A percentile compares a stretch with the other conserved stretches of the same genome.
Evolutionary conservation across 1,140 invertebrate species (phyloP).

Genomic region (Ctenoplectra terminalis): DNA sequence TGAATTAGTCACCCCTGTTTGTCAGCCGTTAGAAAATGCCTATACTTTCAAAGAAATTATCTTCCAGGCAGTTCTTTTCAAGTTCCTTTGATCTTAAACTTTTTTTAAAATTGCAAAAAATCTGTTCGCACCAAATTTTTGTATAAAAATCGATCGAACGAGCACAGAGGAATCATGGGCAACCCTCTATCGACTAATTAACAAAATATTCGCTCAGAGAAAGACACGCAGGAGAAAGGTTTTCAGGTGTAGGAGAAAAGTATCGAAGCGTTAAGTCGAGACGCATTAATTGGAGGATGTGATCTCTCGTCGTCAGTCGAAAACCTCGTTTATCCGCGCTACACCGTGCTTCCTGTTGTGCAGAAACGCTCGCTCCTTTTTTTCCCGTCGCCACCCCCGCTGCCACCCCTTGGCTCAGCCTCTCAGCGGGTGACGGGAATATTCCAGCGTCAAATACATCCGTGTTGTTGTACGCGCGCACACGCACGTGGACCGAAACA

Average conservation of each 20-base stretch:
- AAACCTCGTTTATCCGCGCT: slow-evolving; percentile 54
- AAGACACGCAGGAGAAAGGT: too few species aligned
- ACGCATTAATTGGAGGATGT: slow-evolving; percentile 69
- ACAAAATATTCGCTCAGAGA: too few species aligned
- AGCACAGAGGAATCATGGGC: neutral
- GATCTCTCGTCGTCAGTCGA: slow-evolving; percentile 53
- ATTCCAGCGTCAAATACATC: slow-evolving; percentile 66
- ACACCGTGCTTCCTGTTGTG: slow-evolving; percentile 64
- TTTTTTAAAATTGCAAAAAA: too few species aligned
- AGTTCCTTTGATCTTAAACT: too few species aligned
- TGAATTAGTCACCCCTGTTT: slow-evolving; percentile 23
- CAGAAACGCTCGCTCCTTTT: slow-evolving; percentile 42
- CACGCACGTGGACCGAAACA: slow-evolving; percentile 62
- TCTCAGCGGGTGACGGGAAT: slow-evolving; percentile 47
- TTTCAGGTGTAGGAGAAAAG: neutral
- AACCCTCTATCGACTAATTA: too few species aligned
- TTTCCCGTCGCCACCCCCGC: neutral
- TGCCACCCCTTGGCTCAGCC: neutral
- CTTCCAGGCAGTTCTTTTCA: too few species aligned
- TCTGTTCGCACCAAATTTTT: too few species aligned
- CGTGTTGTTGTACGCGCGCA: slow-evolving; percentile 59
- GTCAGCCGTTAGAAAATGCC: neutral
- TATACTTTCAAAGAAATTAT: too few species aligned
- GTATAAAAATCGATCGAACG: too few species aligned
- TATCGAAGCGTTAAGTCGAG: slow-evolving; percentile 57